Evolutionary conservation across 2,113 vertebrate species (phyloP).

Genomic region (Cyphomyrus plagiostoma): DNA sequence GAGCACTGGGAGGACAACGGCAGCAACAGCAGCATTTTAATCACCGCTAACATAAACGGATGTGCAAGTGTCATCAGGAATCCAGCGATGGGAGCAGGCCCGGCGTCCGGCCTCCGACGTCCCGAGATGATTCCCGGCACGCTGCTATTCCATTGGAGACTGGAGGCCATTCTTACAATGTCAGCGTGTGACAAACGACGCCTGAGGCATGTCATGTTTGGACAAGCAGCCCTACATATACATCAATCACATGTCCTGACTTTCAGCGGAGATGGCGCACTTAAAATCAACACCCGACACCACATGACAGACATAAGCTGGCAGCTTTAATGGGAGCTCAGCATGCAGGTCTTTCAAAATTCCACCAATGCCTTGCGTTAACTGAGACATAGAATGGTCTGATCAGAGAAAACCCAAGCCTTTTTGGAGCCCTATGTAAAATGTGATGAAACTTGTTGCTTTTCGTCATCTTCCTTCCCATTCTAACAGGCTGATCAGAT

Average conservation of each 20-base stretch:
- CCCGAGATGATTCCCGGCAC: background rate
- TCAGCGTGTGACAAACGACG: background rate
- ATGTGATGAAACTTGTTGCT: background rate
- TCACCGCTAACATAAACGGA: background rate
- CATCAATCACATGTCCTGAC: background rate
- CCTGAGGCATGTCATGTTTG: background rate
- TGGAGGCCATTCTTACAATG: no score
- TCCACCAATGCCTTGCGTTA: background rate
- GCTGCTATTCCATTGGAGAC: background rate
- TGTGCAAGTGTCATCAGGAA: background rate
- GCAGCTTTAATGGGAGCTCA: background rate
- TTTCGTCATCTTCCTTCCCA: background rate
- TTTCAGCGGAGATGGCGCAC: background rate
- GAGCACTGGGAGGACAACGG: conserved; percentile 30
- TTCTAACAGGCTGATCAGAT: background rate
- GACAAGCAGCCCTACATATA: background rate
- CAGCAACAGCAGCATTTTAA: background rate
- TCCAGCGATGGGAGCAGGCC: conserved; percentile 14
- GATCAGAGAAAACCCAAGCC: background rate
- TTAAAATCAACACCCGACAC: background rate
- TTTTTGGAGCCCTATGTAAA: background rate
- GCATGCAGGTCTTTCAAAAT: background rate
- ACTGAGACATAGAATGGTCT: background rate
- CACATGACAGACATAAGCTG: background rate
- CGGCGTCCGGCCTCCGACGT: background rate